Percentiles rank a stretch among this genome's conserved stretches.
Conservation (phyloP, 2,113 vertebrate species). For the Pteruthius melanotis region DNA sequence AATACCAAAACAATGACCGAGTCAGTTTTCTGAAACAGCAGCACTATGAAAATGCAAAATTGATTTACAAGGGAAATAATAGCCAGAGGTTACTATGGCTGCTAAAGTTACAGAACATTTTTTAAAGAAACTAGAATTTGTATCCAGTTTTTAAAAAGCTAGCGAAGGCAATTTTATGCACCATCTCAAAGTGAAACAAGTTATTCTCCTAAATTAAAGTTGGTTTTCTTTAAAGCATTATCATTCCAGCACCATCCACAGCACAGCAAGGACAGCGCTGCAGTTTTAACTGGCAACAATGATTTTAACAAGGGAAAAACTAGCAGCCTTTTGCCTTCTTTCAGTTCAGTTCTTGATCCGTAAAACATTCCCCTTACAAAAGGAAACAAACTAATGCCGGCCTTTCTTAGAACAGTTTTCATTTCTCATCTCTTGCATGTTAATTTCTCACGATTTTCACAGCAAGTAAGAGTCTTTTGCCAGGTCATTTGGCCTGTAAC, state of each 20-base stretch:
- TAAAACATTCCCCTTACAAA: not conserved
- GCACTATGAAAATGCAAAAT: not conserved
- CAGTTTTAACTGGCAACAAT: not conserved
- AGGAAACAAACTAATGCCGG: not conserved
- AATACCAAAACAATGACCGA: not conserved
- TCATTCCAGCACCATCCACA: not conserved
- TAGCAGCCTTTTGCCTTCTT: not conserved
- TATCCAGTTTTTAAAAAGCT: not conserved
- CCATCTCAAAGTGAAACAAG: not conserved
- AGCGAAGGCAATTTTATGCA: not conserved
- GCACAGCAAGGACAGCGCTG: not conserved
- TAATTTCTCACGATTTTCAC: not conserved
- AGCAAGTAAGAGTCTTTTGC: not conserved
- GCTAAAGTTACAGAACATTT: not conserved
- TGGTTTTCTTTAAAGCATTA: not conserved
- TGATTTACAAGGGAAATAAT: conserved; percentile 6
- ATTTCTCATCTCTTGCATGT: not conserved
- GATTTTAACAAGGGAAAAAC: not conserved
- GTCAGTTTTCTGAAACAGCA: not conserved
- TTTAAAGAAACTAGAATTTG: not conserved
- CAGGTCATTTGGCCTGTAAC: not conserved
- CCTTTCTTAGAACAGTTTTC: not conserved
- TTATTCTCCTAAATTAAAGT: not conserved
- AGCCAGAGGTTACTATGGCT: not conserved
- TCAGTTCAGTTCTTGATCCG: not conserved